Conservation (phyloP, 2,888 invertebrate genomes). For the Zaprionus obscuricornis region DNA sequence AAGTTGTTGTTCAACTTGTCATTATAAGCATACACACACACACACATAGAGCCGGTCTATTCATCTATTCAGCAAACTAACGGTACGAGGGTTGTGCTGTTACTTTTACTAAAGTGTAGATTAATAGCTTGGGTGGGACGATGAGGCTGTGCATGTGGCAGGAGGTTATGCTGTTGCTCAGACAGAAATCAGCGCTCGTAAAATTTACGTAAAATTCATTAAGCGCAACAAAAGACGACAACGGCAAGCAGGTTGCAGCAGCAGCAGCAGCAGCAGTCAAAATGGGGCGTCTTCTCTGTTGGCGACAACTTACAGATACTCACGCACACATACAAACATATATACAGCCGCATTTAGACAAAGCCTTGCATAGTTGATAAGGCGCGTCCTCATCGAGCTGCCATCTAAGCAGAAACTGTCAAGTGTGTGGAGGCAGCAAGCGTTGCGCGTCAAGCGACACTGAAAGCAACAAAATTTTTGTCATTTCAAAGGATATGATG, state of each 20-base stretch:
- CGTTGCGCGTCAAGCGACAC: conserved; percentile 56
- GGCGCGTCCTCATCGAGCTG: conserved; percentile 42
- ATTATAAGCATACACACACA: conserved; percentile 58
- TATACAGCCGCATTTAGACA: conserved; percentile 65
- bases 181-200: conserved; percentile 77
- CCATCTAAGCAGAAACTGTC: conserved; percentile 26
- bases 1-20: conserved; percentile 78
- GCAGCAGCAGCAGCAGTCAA: conserved; percentile 11
- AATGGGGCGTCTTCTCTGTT: conserved; percentile 21
- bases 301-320: conserved; percentile 14
- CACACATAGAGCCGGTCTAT: conserved; percentile 11
- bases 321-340: conserved; percentile 1
- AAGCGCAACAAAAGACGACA: conserved; percentile 76
- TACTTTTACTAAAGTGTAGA: conserved; percentile 65
- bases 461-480: conserved; percentile 64
- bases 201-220: conserved; percentile 78
- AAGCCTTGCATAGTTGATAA: conserved; percentile 76
- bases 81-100: conserved; percentile 41
- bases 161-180: conserved; percentile 30
- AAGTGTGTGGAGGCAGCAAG: conserved; percentile 44
- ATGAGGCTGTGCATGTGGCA: not conserved
- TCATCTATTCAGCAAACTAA: conserved; percentile 34
- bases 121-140: conserved; percentile 59
- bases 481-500: conserved; percentile 59
- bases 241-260: conserved; percentile 54